phyloP scores from a whole-genome alignment of 2,888 invertebrate species.

The Hoplodrina blanda region DNA sequence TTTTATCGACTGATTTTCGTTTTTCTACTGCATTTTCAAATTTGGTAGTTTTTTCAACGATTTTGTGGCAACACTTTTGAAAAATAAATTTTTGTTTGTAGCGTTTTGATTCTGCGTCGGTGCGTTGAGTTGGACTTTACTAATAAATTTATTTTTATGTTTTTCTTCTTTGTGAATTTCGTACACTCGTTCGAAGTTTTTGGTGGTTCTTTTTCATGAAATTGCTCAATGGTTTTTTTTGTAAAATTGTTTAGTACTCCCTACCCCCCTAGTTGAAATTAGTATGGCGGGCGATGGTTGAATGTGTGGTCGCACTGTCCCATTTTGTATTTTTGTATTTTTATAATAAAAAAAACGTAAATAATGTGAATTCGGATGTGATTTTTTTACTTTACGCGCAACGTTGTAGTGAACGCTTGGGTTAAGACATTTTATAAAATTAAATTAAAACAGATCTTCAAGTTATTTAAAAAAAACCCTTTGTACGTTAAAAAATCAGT shows the following conservation, averaged over 20 bases:
- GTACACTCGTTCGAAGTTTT: slow-evolving; percentile 75
- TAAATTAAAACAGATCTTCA: slow-evolving; percentile 70
- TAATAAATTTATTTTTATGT: slow-evolving; percentile 65
- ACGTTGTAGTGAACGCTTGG: slow-evolving; percentile 79
- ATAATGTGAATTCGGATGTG: slow-evolving; percentile 87
- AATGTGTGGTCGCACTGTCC: slow-evolving; percentile 87
- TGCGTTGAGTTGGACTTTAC: slow-evolving; percentile 67
- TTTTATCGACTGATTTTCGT: slow-evolving; percentile 64
- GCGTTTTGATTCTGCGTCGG: slow-evolving; percentile 68
- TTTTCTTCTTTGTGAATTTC: slow-evolving; percentile 68
- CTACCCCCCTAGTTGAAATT: slow-evolving; percentile 80
- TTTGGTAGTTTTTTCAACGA: slow-evolving; percentile 61
- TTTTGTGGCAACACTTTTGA: slow-evolving; percentile 77
- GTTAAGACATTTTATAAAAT: slow-evolving; percentile 64
- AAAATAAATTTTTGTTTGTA: slow-evolving; percentile 70
- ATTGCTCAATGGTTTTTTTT: slow-evolving; percentile 87
- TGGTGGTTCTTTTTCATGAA: slow-evolving; percentile 82
- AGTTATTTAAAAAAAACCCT: slow-evolving; percentile 44
- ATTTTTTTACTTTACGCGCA: slow-evolving; percentile 87
- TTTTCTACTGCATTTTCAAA: slow-evolving; percentile 67
- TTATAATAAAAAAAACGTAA: slow-evolving; percentile 88
- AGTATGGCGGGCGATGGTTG: slow-evolving; percentile 82
- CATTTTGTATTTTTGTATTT: slow-evolving; percentile 91
- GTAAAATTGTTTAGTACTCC: slow-evolving; percentile 83
- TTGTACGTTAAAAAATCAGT: slow-evolving; percentile 35